Percentiles rank a stretch among this genome's conserved stretches.
Evolutionary conservation across 2,888 invertebrate genomes (phyloP).

Genomic region (Oscheius sp.): DNA sequence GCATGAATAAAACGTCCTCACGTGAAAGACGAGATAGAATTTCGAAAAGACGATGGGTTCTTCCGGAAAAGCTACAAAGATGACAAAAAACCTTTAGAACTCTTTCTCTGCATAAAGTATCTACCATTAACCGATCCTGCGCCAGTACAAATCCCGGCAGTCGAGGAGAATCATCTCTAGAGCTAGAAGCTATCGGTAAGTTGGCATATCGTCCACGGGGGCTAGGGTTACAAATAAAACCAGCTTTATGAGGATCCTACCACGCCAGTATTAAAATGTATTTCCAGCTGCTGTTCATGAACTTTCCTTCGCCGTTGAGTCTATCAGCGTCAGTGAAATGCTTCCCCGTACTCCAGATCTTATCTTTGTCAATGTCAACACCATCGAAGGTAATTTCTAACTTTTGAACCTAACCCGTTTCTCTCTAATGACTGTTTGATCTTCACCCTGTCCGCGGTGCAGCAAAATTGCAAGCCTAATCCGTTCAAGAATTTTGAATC

Average conservation of each 20-base stretch:
- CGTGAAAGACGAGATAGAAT: not conserved
- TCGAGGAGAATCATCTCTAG: conserved; percentile 56
- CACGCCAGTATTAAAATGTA: not conserved
- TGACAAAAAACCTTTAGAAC: conserved; percentile 49
- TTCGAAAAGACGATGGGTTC: not conserved
- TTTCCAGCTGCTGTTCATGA: conserved; percentile 78
- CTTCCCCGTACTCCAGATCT: conserved; percentile 76
- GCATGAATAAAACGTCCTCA: not conserved
- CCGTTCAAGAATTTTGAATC: too few relatives aligned
- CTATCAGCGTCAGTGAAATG: conserved; percentile 77
- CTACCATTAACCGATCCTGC: conserved; percentile 56
- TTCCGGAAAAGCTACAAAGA: not conserved
- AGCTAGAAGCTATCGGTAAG: conserved; percentile 61
- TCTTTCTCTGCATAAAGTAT: conserved; percentile 62
- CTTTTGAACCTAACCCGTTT: too few relatives aligned
- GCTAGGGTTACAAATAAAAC: not conserved
- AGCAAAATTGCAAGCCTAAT: too few relatives aligned
- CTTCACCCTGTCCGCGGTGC: not conserved
- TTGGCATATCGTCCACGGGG: not conserved
- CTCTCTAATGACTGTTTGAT: not conserved
- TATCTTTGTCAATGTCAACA: conserved; percentile 82
- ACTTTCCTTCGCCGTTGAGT: conserved; percentile 80
- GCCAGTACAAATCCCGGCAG: conserved; percentile 49
- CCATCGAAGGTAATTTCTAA: conserved; percentile 77
- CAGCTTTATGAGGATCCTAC: not conserved